Base-by-base conservation (phyloP, 2,888 invertebrate genomes). In the Therioaphis trifolii region DNA sequence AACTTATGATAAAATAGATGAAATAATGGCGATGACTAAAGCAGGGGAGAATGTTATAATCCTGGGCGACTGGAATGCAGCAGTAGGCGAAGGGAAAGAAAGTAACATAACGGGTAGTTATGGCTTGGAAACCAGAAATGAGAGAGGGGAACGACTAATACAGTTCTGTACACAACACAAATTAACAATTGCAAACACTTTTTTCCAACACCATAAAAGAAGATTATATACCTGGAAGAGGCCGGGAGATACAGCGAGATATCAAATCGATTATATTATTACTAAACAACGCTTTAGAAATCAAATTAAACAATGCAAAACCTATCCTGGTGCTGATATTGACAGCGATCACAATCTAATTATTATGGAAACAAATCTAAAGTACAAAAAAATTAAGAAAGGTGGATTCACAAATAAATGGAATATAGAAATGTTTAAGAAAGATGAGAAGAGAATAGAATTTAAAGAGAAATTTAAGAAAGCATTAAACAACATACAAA, bases 381-480 rank as follows among this genome's bases (percentile, higher is more conserved):
- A 58, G 27, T 71, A 55, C 58, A n/a, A 80, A 80, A 71, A 80
- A 35, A 35, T 55, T 49, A 68, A 80, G 68, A 79, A 69, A 55
- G 52, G 52, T 49, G 71, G 24, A 18, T 15, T 49, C n/a, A n/a
- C n/a, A 15, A 71, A 71, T 49, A 68, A 49, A 80, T 80, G 49
- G 68, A 71, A 80, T 80, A 40, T 80, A 58, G 55, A 46, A 43
- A 11, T 69, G 55, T 24, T 79, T 27, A 66, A 71, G n/a, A 66
- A 27, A 69, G 46, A 27, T 68, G 69, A 46, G 69, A 52, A 55
- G n/a, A 71, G 55, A 68, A 49, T 46, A 80, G 69, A 69, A 80
- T 71, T 68, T 55, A 69, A 69, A 66, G 21, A 49, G 29, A 80
- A 80, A 68, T 69, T 66, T 86, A 82, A 79, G 61, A 12, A 76